Evolutionary conservation across 2,797 vertebrate species (phyloP).

Genomic region (Acestrorhynchus altus): DNA sequence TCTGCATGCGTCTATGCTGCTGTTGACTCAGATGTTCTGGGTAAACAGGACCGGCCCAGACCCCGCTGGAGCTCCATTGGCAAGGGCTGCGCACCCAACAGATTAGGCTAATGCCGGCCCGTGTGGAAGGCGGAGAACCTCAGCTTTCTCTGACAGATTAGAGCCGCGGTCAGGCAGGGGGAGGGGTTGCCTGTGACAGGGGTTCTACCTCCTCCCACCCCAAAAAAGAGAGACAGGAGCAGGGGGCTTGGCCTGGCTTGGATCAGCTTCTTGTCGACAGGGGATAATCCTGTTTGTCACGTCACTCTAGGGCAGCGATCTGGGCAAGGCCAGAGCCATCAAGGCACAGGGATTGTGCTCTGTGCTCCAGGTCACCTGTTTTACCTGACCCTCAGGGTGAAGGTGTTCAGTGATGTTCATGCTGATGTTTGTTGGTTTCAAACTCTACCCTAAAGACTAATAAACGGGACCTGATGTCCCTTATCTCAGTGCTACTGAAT

Average conservation of each 20-base stretch:
- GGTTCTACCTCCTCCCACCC: constrained; percentile 22
- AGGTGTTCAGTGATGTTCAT: constrained; percentile 20
- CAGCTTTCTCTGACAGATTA: constrained; percentile 82
- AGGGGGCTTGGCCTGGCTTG: constrained; percentile 56
- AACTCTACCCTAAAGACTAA: neutral
- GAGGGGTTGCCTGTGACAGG: constrained; percentile 57
- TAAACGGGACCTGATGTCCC: too few species aligned
- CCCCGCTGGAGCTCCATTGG: constrained; percentile 77
- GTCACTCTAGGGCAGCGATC: constrained; percentile 72
- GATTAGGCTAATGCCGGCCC: constrained; percentile 85
- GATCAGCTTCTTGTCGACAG: constrained; percentile 83
- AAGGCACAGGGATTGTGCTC: constrained; percentile 28
- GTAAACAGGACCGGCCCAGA: constrained; percentile 77
- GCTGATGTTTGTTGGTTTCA: constrained; percentile 6
- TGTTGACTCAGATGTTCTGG: constrained; percentile 87
- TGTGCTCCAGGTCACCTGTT: constrained; percentile 31
- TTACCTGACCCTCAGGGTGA: constrained; percentile 26
- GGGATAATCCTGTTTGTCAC: constrained; percentile 84
- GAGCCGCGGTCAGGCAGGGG: constrained; percentile 66
- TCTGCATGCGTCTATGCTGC: constrained; percentile 46
- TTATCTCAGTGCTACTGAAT: too few species aligned
- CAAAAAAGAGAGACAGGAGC: constrained; percentile 61
- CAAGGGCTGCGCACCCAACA: constrained; percentile 70
- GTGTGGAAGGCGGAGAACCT: constrained; percentile 67
- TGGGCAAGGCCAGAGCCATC: constrained; percentile 55